These are phyloP conservation scores for Axinella damicornis DNA, from an alignment of 37 sponge, comb jelly and placozoan genomes.

Conservation along the genomic window DNA sequence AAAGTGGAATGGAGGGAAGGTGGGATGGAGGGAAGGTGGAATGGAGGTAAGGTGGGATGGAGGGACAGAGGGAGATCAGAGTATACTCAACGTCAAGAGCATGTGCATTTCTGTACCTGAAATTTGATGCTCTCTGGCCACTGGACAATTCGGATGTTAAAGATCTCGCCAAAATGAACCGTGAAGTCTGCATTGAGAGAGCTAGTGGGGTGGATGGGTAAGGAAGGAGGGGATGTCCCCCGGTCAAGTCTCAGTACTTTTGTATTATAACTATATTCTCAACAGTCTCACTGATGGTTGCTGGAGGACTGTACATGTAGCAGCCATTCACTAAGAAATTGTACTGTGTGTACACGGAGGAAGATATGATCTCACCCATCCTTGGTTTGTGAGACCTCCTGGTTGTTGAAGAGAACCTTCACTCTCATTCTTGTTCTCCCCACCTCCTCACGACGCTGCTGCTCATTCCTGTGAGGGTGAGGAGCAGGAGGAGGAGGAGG, in stretches of 20 bases:
- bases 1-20: no score
- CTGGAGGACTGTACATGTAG: no score
- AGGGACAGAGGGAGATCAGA: background rate
- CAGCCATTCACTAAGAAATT: no score
- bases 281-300: no score
- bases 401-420: slow-evolving; percentile 77
- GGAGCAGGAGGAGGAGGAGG: background rate
- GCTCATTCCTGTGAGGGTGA: slow-evolving; percentile 37
- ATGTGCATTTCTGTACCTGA: slow-evolving; percentile 40
- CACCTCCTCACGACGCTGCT: slow-evolving; percentile 64
- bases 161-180: slow-evolving; percentile 68
- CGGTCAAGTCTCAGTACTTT: no score
- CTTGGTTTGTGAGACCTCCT: slow-evolving; percentile 51
- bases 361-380: slow-evolving; percentile 52
- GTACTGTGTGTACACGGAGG: no score
- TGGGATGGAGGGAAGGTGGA: background rate
- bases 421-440: slow-evolving; percentile 32
- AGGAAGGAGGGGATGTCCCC: no score
- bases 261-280: no score
- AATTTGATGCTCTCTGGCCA: slow-evolving; percentile 84
- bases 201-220: no score
- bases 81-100: background rate
- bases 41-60: no score
- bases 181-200: slow-evolving; percentile 60
- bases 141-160: slow-evolving; percentile 61